phyloP scores from a whole-genome alignment of 2,797 vertebrate species.

The Sebastes cheni region DNA sequence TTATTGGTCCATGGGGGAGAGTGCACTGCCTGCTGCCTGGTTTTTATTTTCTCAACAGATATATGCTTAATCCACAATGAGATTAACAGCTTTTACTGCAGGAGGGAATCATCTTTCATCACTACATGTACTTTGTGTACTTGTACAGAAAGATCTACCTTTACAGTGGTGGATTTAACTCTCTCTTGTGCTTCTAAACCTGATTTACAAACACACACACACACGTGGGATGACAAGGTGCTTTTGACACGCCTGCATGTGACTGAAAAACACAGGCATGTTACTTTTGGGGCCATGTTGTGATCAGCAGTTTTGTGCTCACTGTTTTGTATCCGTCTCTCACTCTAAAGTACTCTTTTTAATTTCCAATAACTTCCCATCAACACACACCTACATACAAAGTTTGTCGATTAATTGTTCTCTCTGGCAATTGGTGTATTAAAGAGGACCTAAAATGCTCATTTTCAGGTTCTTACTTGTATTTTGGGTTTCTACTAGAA shows the following conservation, averaged over 20 bases:
- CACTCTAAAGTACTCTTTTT: background rate
- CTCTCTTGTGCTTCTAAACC: background rate
- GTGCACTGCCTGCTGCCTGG: conserved; percentile 10
- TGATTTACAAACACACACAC: conserved; percentile 14
- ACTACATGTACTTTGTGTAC: conserved; percentile 25
- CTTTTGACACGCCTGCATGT: background rate
- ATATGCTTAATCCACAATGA: conserved; percentile 60
- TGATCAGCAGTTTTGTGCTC: background rate
- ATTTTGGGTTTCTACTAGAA: too few species aligned
- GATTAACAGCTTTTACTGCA: conserved; percentile 50
- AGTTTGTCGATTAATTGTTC: background rate
- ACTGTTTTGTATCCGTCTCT: background rate
- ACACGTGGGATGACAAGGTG: background rate
- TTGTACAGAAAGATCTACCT: conserved; percentile 17
- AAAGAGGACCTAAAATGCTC: background rate
- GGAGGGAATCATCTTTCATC: conserved; percentile 43
- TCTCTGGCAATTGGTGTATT: background rate
- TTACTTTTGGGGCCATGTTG: background rate
- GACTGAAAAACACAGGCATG: background rate
- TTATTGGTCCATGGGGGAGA: background rate
- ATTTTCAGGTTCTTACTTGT: too few species aligned
- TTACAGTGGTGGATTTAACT: conserved; percentile 5
- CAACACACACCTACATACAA: background rate
- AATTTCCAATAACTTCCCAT: background rate
- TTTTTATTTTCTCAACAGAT: conserved; percentile 49